Base-by-base conservation (phyloP, 2,888 invertebrate genomes). In the Caenorhabditis wallacei region DNA sequence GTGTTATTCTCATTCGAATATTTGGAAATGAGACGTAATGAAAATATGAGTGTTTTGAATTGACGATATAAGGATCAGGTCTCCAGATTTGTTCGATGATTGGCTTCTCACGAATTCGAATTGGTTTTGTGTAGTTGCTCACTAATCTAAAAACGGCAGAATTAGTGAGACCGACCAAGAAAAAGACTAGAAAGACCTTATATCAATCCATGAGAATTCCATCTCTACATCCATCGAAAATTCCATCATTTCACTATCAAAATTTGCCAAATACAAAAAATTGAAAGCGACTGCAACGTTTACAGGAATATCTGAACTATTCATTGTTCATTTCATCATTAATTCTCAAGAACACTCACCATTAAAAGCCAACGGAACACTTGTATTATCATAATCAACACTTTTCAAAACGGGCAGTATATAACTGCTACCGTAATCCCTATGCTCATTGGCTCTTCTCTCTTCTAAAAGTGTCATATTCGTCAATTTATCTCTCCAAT, bases 11-110 rank as follows among this genome's bases (percentile, higher is more conserved):
- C 91, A 91, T 91, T 37, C 90, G 82, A 59, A 90, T 87, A 75
- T 91, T 91, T 22, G 91, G 91, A 66, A 92, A 91, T 0, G 91
- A 87, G 2, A 91, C 91, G 11, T 85, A 72, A 66, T 91, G 91
- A 64, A 91, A 91, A 68, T 89, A 90, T 0, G 90, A 89, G 68
- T 87, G 88, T 71, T 90, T 91, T 24, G 91, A 90, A 72, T 91
- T 91, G 46, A 91, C 89, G 64, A 91, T 90, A 69, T 89, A 90
- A 0, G 90, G 90, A 80, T 91, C 91, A 2, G 91, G 91, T 46
- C 88, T 74, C 90, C 91, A 91, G 20, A 91, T 89, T 53, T 83
- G 85, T 46, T 91, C 90, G 16, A 91, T 78, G 1, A 91, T 87
- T 7, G 81, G 63, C 51, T 89, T 88, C 57, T 91, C 91, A 1